A percentile compares a stretch with the other conserved stretches of the same genome.
These are phyloP conservation scores for Loris lydekkerianus DNA, from an alignment of 2,797 vertebrate genomes.

Conservation along the genomic window DNA sequence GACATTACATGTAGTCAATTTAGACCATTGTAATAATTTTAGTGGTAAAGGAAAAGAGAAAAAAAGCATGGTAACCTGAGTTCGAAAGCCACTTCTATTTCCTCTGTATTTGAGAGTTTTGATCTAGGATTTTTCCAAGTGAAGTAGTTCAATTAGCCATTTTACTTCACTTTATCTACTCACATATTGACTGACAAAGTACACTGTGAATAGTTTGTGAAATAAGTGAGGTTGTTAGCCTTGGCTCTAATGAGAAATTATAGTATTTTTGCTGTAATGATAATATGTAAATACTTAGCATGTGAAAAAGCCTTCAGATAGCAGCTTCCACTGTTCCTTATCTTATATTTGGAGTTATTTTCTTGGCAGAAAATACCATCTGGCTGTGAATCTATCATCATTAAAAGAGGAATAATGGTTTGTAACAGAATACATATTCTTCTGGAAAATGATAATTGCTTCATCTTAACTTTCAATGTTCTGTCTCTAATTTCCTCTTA, in stretches of 20 bases:
- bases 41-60: neutral
- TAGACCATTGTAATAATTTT: conserved; percentile 29
- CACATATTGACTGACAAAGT: neutral
- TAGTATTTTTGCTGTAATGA: conserved; percentile 51
- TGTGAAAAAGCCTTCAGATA: conserved; percentile 37
- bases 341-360: conserved; percentile 54
- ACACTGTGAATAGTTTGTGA: neutral
- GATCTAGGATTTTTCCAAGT: neutral
- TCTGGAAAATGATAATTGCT: conserved; percentile 32
- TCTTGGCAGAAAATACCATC: conserved; percentile 62
- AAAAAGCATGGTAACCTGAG: neutral
- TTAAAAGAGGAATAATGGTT: conserved; percentile 57
- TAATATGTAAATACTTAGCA: conserved; percentile 11
- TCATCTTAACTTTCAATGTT: conserved; percentile 27
- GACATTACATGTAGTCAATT: neutral
- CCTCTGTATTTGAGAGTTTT: neutral
- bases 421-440: conserved; percentile 52
- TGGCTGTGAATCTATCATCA: conserved; percentile 62
- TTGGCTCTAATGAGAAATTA: conserved; percentile 43
- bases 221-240: neutral
- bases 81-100: neutral
- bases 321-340: conserved; percentile 40
- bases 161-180: conserved; percentile 28
- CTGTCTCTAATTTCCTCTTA: conserved; percentile 13
- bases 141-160: conserved; percentile 34